These are phyloP conservation scores for Pedetes capensis DNA, from an alignment of 2,113 vertebrate genomes.

Conservation along the genomic window DNA sequence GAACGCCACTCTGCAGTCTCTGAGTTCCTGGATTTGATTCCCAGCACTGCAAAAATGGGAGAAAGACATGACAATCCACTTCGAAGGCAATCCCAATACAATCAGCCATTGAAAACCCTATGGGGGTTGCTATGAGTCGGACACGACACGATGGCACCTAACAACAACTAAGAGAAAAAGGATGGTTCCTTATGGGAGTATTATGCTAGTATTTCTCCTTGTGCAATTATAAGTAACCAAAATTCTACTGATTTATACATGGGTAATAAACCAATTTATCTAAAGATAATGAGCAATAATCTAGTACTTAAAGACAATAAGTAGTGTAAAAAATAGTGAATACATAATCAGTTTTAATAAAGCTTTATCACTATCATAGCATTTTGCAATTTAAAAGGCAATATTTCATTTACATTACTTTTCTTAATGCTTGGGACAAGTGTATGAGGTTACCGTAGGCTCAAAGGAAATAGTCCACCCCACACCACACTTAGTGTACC, in stretches of 20 bases:
- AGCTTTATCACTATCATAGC: background rate
- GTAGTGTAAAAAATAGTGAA: background rate
- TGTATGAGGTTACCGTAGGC: background rate
- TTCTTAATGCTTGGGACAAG: background rate
- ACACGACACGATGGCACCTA: too few species aligned
- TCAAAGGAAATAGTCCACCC: background rate
- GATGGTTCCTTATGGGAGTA: background rate
- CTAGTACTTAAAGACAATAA: background rate
- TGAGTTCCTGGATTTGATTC: too few species aligned
- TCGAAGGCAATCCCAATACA: too few species aligned
- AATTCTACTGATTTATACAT: background rate
- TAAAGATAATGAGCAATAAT: background rate
- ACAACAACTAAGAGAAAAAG: too few species aligned
- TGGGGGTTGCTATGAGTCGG: too few species aligned
- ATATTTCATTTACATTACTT: background rate
- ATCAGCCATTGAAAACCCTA: too few species aligned
- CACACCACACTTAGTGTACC: too few species aligned
- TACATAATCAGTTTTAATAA: background rate
- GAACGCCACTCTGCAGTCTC: too few species aligned
- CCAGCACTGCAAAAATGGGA: too few species aligned
- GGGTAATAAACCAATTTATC: background rate
- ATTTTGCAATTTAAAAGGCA: background rate
- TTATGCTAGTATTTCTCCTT: background rate
- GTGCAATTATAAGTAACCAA: background rate
- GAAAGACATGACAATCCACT: too few species aligned